phyloP scores from a whole-genome alignment of 1,140 invertebrate genomes.

The Penaeus indicus region DNA sequence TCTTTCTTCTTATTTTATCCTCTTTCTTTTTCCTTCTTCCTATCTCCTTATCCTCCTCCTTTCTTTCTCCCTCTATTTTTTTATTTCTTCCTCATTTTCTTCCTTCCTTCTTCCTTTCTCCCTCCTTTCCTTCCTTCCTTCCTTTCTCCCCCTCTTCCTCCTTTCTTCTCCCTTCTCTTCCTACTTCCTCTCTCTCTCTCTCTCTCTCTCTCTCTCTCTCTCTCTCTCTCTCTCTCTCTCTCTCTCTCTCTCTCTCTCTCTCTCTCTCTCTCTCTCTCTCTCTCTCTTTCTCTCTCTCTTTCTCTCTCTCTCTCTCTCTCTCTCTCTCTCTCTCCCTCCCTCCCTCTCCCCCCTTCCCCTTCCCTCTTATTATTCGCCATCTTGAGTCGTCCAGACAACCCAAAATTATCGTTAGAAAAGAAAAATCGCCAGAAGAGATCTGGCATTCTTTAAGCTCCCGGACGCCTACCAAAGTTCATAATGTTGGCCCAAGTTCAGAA shows the following conservation, averaged over 20 bases:
- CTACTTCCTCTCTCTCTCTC: neutral
- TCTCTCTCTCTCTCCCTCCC: neutral
- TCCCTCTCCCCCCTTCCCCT: neutral
- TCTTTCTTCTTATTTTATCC: neutral
- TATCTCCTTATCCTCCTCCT: neutral
- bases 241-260: neutral
- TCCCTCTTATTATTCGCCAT: too few species aligned
- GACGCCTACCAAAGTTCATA: too few species aligned
- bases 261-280: neutral
- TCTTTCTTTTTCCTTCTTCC: neutral
- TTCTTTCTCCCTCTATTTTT: neutral
- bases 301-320: neutral
- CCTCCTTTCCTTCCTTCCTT: neutral
- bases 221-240: constrained; percentile 7
- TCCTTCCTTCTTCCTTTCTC: neutral
- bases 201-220: constrained; percentile 9
- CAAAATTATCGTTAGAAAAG: too few species aligned
- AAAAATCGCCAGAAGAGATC: too few species aligned
- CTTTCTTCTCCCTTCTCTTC: neutral
- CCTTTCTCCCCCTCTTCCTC: neutral
- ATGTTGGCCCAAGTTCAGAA: too few species aligned
- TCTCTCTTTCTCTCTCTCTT: constrained; percentile 2
- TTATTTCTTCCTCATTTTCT: neutral
- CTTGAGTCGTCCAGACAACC: too few species aligned
- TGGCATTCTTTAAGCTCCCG: too few species aligned